Base-by-base conservation (phyloP, 2,797 vertebrate genomes). In the Stomatorhinus walkeri region DNA sequence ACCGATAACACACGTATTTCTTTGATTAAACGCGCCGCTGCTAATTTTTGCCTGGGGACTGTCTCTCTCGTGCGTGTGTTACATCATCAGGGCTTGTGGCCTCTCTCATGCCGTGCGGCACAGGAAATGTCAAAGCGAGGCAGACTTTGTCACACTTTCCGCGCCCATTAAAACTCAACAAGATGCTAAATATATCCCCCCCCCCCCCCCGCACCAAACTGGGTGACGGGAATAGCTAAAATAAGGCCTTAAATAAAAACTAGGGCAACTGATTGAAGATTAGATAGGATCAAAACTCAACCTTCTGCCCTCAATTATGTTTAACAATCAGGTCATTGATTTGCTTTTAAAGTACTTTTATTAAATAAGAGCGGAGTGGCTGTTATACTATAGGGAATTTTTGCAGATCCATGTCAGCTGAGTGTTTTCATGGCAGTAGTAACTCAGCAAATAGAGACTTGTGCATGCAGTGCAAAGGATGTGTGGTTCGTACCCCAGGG, bases 131-230 rank as follows among this genome's bases (percentile, higher is more conserved):
- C 85, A 83, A 61, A 85, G 87, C 64, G 24, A 85, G 48, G 8
- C 87, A 86, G 83, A 49, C 61, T 79, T 19, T 87, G 90, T 90
- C 87, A 90, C 61, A 90, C 54, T 90, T 90, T 90, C 88, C 88
- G 87, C 72, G 19, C 87, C 36, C 76, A 51, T 72, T 49, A 72
- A 79, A 40, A 89, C 81, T 32, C 56, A 68, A 68, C 59, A 19
- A 24, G 86, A 79, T 22, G 12, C 85, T 88, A 68, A 54, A 72
- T 85, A 22, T 88, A 87, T 84, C 81, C 48, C 43, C 81, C 48
- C 81, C 48, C 43, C 81, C 48, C 49, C 49, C 76, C 56, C 56
- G 85, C 88, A 89, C 59, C 54, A 88, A 89, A 19, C 85, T 59
- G 54, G 49, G 16, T 86, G 85, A 89, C 90, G 88, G 59, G 85